Evolutionary conservation across 2,797 vertebrate genomes (phyloP), one percentile per base, ranked within the genome.

Genomic region (Muscicapa comitata): DNA sequence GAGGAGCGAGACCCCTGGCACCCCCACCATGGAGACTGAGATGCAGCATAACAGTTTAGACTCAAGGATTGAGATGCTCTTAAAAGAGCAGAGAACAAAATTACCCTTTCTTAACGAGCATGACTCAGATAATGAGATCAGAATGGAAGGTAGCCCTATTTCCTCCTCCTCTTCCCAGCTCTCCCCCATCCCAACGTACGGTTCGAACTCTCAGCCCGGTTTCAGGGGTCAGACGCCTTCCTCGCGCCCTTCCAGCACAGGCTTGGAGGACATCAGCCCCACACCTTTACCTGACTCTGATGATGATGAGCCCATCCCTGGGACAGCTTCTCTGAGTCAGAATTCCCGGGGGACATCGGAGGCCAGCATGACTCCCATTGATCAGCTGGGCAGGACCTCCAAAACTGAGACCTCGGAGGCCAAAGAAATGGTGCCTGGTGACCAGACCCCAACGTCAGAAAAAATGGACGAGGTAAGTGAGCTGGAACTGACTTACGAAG

Each of bases 91-190:
- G 97, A 98, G 98, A 97, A 99, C 99, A 96, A 99, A 99, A 92
- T 97, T 99, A 93, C 99, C 99, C 42, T 99, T 99, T 97, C 97
- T 99, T 26, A 98, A 98, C 0, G 99, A 99, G 89, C 98, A 98
- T n/a, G 99, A 99, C 97, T 99, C 99, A 0, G 99, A 99, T 96
- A 98, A 98, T 0, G 99, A 99, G 96, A 97, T 99, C 92, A 98
- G 98, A 94, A 99, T 99, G 99, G 99, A 99, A 96, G 99, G 99
- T 65, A 99, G 99, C 92, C 99, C 99, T 1, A 99, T 99, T 95
- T 99, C 99, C 66, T 99, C 99, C 13, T 99, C 99, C 2, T 99
- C 99, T 87, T 99, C 99, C 45, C 99, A 99, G 97, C 98, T 99
- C 7, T 99, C 99, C 71, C 99, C 99, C 0, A 98, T 99, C 42